These are phyloP conservation scores for Anagrus nilaparvatae DNA, from an alignment of 1,140 invertebrate genomes.

Conservation along the genomic window DNA sequence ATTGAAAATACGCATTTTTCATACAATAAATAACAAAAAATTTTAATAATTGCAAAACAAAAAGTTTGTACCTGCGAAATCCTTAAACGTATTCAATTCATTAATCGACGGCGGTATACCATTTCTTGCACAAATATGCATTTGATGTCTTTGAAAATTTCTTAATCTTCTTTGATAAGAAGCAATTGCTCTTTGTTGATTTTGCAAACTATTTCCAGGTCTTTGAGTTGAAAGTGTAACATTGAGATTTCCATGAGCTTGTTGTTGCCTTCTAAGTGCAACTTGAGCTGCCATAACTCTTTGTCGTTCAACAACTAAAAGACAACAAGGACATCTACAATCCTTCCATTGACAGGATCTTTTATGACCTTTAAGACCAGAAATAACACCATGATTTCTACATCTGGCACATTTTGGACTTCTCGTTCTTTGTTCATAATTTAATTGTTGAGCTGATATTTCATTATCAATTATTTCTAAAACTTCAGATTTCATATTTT, in stretches of 20 bases:
- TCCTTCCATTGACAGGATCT: slow-evolving; percentile 66
- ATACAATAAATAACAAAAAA: no score
- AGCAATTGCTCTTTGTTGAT: slow-evolving; percentile 38
- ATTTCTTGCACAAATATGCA: no score
- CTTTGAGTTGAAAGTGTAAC: slow-evolving; percentile 15
- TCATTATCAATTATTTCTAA: no score
- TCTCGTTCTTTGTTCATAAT: slow-evolving; percentile 39
- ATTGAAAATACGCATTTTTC: no score
- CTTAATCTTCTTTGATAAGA: slow-evolving; percentile 50
- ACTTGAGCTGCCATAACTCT: slow-evolving; percentile 77
- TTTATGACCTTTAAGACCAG: slow-evolving; percentile 80
- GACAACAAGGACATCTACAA: slow-evolving; percentile 75
- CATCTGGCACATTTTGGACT: slow-evolving; percentile 84
- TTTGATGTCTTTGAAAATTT: slow-evolving; percentile 47
- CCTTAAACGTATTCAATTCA: no score
- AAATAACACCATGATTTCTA: slow-evolving; percentile 81
- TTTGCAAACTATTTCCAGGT: slow-evolving; percentile 7
- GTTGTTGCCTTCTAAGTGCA: slow-evolving; percentile 53
- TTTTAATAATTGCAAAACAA: no score
- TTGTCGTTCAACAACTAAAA: slow-evolving; percentile 78
- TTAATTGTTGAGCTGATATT: no score
- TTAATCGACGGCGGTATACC: no score
- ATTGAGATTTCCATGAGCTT: slow-evolving; percentile 39
- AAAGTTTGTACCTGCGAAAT: no score
- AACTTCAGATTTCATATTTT: background rate